Base-by-base conservation (phyloP, 2,797 vertebrate genomes). In the Alectoris magna region DNA sequence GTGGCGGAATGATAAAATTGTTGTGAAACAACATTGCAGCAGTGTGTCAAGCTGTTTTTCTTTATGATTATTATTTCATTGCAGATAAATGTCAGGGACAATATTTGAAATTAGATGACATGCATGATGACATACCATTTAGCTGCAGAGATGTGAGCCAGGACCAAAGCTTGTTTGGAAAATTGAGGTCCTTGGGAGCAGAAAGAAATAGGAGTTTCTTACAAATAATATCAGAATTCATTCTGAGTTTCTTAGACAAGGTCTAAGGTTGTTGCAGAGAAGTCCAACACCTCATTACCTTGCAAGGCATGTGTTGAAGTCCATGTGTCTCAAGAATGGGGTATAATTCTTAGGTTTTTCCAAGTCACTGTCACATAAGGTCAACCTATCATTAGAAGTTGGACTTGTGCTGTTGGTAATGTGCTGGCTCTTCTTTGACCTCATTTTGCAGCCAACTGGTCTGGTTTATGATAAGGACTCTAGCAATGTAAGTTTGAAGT, bases 261-360 rank as follows among this genome's bases (percentile, higher is more conserved):
- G 31, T 75, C 46, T 87, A 0, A 83, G 51, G 31, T 29, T 68
- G 23, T 34, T 70, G 11, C 26, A 53, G 49, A 69, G 55, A 81
- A 29, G 60, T 66, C n/a, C 36, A 86, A 15, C 6, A 13, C n/a
- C 68, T 89, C 51, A 64, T 81, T 92, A 34, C 1, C 0, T 81
- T 91, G 68, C 82, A 76, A 81, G 59, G 44, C 34, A 44, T 21
- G 17, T 53, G 18, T 67, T 83, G 12, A 84, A 81, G 21, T 84
- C 79, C 9, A 0, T 43, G 11, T 64, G 29, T 73, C 53, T 86
- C 73, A 68, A 75, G 70, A 92, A 73, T 0, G 13, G 56, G 15
- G 88, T 94, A 36, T 84, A 91, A 86, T 81, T 94, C 79, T 81
- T 77, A 78, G 39, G 17, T 31, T 85, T 89, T 90, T 85, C 70